Percentiles rank a stretch among this genome's conserved stretches.
Conservation (phyloP, 2,888 invertebrate genomes). For the Tetheella fluctuosa region DNA sequence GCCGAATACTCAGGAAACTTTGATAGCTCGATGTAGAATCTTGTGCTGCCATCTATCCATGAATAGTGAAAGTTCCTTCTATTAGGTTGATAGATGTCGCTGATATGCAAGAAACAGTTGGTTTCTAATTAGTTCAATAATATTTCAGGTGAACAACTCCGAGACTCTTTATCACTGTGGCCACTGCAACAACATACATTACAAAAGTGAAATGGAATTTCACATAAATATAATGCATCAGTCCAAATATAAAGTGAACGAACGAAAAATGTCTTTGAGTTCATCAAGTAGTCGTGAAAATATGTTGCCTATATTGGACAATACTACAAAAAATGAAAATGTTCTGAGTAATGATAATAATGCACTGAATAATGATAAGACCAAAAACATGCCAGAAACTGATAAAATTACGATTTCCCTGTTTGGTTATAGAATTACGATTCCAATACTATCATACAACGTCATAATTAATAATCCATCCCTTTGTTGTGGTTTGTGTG, state of each 20-base stretch:
- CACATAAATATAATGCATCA: neutral
- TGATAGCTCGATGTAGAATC: no score
- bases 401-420: neutral
- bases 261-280: neutral
- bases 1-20: no score
- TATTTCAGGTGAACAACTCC: conserved; percentile 1
- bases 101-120: no score
- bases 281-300: neutral
- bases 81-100: no score
- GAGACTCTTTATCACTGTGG: neutral
- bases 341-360: neutral
- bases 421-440: neutral
- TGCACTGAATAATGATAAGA: neutral
- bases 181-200: conserved; percentile 9
- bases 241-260: neutral
- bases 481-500: neutral
- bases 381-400: neutral
- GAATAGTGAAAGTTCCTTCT: no score
- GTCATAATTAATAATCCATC: neutral
- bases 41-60: no score
- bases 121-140: no score
- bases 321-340: neutral
- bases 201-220: neutral
- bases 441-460: neutral
- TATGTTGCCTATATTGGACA: neutral